Percentiles rank a stretch among this genome's conserved stretches.
Evolutionary conservation across 1,140 invertebrate species (phyloP).

Genomic region (Diachasma alloeum): DNA sequence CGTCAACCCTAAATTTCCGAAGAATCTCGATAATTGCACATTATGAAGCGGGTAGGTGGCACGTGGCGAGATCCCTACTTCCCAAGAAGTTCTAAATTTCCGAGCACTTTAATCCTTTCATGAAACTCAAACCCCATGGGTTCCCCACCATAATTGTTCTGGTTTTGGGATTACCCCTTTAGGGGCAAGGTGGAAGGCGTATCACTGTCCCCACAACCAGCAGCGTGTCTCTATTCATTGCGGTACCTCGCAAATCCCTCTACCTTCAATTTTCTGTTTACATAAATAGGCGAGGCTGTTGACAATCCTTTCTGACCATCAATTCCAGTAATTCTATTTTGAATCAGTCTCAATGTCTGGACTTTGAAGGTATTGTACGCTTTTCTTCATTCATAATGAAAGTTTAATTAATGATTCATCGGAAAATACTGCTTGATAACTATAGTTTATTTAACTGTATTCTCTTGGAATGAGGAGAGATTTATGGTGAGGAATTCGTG

Average conservation of each 20-base stretch:
- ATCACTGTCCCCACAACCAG: not conserved
- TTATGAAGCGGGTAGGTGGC: constrained; percentile 31
- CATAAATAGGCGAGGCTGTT: not conserved
- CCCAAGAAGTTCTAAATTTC: not conserved
- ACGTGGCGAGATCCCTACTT: not conserved
- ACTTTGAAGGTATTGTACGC: too few relatives aligned
- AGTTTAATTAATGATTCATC: too few relatives aligned
- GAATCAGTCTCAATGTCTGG: too few relatives aligned
- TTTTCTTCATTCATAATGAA: too few relatives aligned
- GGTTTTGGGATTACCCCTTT: not conserved
- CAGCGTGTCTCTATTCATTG: not conserved
- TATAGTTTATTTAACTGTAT: too few relatives aligned
- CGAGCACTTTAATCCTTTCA: not conserved
- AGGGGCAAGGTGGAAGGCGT: not conserved
- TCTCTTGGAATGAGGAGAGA: too few relatives aligned
- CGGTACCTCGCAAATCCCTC: not conserved
- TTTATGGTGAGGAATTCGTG: too few relatives aligned
- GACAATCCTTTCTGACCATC: too few relatives aligned
- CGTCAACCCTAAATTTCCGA: not conserved
- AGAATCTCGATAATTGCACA: constrained; percentile 37
- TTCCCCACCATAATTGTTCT: not conserved
- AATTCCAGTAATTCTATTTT: too few relatives aligned
- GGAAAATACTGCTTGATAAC: too few relatives aligned
- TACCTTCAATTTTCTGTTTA: not conserved
- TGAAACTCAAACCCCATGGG: not conserved